Base-by-base conservation (phyloP, 2,888 invertebrate species). In the Baccha elongata region DNA sequence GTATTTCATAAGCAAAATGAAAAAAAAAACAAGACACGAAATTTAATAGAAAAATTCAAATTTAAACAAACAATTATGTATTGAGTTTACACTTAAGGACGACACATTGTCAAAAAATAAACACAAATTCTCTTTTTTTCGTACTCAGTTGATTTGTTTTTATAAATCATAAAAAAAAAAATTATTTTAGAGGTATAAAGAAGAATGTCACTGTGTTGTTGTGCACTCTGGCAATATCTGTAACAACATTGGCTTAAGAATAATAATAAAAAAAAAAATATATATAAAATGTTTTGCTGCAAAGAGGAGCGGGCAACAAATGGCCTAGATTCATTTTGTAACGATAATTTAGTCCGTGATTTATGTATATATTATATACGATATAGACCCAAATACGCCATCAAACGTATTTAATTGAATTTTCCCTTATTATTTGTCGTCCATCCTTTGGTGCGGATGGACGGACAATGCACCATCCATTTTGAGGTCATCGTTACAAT, bases 261-360 rank as follows among this genome's bases (percentile, higher is more conserved):
- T 67, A 52, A 52, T 65, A 76, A 75, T 52, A 53, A 62, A 67
- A 72, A 75, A 35, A 62, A 53, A 64, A 21, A 52, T 64, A 52
- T 72, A 13, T 64, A 60, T n/a, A 29, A 42, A 21, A 67, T 52
- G 23, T 72, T 50, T 64, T 13, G 23, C 60, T 37, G 65, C 40
- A n/a, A n/a, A n/a, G n/a, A n/a, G n/a, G 37, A 52, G 64, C 8
- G 58, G 65, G 60, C 60, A 65, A 52, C 40, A 42, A 53, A 32
- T 69, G 65, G 52, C 75, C 69, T 65, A 64, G 62, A 46, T 68
- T 73, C 6, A 10, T 44, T 10, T 21, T 21, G 4, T 19, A 48
- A n/a, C 32, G 58, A 78, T 78, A 83, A 68, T 83, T 78, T 64
- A 72, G 83, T 78, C 83, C 78, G 68, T 55, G 73, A 76, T 71